phyloP scores from a whole-genome alignment of 2,113 vertebrate species.

The Crotalus helleri region DNA sequence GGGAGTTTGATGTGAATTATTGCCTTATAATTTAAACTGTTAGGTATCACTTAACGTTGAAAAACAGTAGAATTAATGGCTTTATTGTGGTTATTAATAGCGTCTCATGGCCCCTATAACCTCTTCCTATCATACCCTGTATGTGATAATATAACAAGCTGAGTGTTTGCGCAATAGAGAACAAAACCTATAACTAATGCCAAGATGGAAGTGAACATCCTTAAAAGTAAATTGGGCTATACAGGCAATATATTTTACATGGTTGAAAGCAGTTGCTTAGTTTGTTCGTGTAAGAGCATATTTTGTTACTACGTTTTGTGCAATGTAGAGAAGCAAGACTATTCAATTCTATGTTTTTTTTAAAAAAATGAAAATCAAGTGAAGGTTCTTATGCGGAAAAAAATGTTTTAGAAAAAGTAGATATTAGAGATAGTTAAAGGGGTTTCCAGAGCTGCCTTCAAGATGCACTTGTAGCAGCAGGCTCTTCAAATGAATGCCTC shows the following conservation, averaged over 20 bases:
- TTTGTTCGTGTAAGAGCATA: neutral
- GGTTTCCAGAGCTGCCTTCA: fast-evolving
- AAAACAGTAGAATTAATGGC: no score
- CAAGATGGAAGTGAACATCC: neutral
- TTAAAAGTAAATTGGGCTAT: neutral
- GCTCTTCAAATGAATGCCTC: no score
- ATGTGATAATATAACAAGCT: no score
- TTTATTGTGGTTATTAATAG: neutral
- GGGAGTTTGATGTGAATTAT: neutral
- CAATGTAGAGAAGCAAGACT: neutral
- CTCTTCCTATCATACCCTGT: neutral
- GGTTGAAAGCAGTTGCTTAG: neutral
- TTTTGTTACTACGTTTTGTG: neutral
- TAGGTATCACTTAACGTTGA: no score
- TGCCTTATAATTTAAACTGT: neutral
- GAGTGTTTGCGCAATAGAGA: neutral
- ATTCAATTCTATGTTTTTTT: neutral
- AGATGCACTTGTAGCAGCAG: fast-evolving
- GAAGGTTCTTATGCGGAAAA: neutral
- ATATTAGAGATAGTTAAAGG: fast-evolving
- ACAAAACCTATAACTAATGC: neutral
- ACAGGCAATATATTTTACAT: neutral
- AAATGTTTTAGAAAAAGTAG: neutral
- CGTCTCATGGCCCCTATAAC: neutral
- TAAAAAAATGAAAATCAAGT: neutral